These are phyloP conservation scores for Meloe dianella DNA, from an alignment of 2,888 invertebrate genomes.

Conservation along the genomic window DNA sequence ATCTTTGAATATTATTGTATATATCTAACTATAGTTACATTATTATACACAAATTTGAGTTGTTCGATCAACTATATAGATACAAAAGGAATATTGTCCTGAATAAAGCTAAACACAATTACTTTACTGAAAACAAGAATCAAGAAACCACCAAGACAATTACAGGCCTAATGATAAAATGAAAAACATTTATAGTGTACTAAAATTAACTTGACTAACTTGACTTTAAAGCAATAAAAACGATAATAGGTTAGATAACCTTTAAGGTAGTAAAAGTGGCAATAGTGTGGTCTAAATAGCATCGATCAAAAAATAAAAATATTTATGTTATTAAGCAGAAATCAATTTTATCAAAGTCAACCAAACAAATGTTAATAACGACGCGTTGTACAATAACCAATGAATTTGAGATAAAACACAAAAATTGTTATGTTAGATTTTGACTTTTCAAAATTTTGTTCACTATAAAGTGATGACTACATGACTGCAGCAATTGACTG, in stretches of 20 bases:
- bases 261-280: too few species aligned
- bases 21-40: not conserved
- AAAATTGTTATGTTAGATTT: not conserved
- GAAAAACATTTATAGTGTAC: not conserved
- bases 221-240: too few species aligned
- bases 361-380: too few species aligned
- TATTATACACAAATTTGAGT: constrained; percentile 2
- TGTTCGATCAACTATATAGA: not conserved
- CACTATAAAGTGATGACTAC: constrained; percentile 24
- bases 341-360: too few species aligned
- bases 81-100: not conserved
- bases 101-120: not conserved
- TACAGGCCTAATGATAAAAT: not conserved
- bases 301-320: too few species aligned
- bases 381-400: too few species aligned
- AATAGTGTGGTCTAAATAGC: too few species aligned
- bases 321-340: too few species aligned
- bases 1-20: not conserved
- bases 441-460: not conserved
- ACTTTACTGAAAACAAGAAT: not conserved
- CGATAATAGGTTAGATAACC: too few species aligned
- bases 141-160: not conserved
- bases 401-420: too few species aligned
- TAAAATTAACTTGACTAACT: not conserved
- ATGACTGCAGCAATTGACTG: constrained; percentile 37